A percentile compares a stretch with the other conserved stretches of the same genome.
These are phyloP conservation scores for Theodoxus fluviatilis DNA, from an alignment of 2,888 invertebrate species.

Conservation along the genomic window DNA sequence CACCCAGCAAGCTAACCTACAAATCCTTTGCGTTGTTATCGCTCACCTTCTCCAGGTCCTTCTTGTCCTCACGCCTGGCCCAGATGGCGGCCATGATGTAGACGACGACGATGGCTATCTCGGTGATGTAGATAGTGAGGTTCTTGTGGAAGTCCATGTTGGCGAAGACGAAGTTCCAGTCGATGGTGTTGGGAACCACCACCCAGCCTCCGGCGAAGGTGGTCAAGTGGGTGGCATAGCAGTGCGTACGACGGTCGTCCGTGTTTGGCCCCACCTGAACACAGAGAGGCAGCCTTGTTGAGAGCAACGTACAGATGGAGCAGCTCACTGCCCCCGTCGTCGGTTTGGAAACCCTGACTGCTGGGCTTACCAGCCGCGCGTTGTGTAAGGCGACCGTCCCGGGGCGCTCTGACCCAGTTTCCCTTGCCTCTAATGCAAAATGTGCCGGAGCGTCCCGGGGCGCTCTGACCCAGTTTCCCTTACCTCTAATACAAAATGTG, in stretches of 20 bases:
- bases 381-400: no score
- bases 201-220: constrained; percentile 67
- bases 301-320: background rate
- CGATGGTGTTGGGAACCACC: constrained; percentile 67
- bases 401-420: no score
- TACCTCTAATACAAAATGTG: no score
- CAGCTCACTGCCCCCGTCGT: background rate
- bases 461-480: no score
- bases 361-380: no score
- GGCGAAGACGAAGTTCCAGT: constrained; percentile 67
- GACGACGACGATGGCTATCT: constrained; percentile 62
- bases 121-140: constrained; percentile 66
- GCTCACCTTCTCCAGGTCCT: constrained; percentile 63
- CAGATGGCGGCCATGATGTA: constrained; percentile 65
- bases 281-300: background rate
- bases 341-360: no score
- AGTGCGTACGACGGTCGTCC: constrained; percentile 39
- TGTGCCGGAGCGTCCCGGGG: no score
- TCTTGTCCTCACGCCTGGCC: constrained; percentile 66
- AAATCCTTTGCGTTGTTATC: background rate
- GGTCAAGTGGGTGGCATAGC: constrained; percentile 65
- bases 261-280: constrained; percentile 45
- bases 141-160: constrained; percentile 67
- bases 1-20: background rate
- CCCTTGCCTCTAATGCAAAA: no score